Conservation (phyloP, 35 echinoderm and acorn worm species). For the Stichopus chloronotus region DNA sequence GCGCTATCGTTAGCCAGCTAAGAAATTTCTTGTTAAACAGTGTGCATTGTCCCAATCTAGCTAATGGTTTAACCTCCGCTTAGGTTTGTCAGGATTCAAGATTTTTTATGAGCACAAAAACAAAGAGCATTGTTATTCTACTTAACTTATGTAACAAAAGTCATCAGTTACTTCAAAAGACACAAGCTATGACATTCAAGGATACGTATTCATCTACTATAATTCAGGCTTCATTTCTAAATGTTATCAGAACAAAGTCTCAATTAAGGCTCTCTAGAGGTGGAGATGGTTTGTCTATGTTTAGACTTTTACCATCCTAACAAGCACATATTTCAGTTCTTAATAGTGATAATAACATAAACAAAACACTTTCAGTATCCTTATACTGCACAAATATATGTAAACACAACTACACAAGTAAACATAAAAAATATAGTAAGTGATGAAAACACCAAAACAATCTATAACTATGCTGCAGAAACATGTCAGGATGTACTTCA, state of each 20-base stretch:
- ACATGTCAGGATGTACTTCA: not conserved
- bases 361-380: too few relatives aligned
- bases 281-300: conserved; percentile 12
- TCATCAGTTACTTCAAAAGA: not conserved
- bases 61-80: not conserved
- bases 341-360: not conserved
- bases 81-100: not conserved
- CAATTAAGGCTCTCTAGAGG: not conserved
- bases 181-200: not conserved
- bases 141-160: not conserved
- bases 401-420: too few relatives aligned
- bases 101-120: conserved; percentile 20
- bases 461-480: not conserved
- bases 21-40: too few relatives aligned
- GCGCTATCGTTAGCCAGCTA: too few relatives aligned
- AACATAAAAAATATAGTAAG: too few relatives aligned
- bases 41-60: too few relatives aligned
- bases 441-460: not conserved
- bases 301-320: not conserved
- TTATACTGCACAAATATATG: too few relatives aligned
- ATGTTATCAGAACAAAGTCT: not conserved
- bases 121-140: not conserved
- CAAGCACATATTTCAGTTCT: not conserved
- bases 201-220: too few relatives aligned
- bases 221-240: not conserved